Percentiles rank a stretch among this genome's conserved stretches.
phyloP scores from a whole-genome alignment of 92 coral and sea anemone species.

The Heliopora coerulea region DNA sequence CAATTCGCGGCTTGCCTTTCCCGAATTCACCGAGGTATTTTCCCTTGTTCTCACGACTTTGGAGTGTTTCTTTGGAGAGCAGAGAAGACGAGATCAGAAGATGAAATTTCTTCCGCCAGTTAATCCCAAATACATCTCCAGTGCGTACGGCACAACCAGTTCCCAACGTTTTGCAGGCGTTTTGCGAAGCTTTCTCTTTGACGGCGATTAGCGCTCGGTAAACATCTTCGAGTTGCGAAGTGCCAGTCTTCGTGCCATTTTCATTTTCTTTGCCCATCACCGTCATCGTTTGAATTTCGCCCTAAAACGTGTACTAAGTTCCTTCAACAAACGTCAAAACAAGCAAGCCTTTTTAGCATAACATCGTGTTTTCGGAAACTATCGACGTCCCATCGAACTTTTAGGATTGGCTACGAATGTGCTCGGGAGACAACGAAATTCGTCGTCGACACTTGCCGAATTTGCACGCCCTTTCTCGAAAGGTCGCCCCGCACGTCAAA shows the following conservation, averaged over 20 bases:
- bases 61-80: constrained; percentile 21
- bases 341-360: too few relatives aligned
- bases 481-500: too few relatives aligned
- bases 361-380: background rate
- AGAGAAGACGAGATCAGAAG: constrained; percentile 38
- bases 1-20: constrained; percentile 33
- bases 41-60: constrained; percentile 20
- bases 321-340: too few relatives aligned
- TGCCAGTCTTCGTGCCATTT: background rate
- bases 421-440: background rate
- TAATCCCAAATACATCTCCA: constrained; percentile 18
- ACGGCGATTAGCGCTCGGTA: constrained; percentile 31
- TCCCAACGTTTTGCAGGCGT: constrained; percentile 23
- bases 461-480: too few relatives aligned
- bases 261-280: constrained; percentile 27
- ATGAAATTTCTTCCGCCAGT: constrained; percentile 38
- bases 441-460: background rate
- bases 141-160: constrained; percentile 42
- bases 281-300: constrained; percentile 23
- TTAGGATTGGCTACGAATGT: background rate
- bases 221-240: constrained; percentile 9
- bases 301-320: too few relatives aligned
- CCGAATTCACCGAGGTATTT: constrained; percentile 32
- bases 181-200: constrained; percentile 28
- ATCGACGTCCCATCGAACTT: background rate